Conservation (phyloP, 2,113 vertebrate species). For the Scytalopus superciliaris region DNA sequence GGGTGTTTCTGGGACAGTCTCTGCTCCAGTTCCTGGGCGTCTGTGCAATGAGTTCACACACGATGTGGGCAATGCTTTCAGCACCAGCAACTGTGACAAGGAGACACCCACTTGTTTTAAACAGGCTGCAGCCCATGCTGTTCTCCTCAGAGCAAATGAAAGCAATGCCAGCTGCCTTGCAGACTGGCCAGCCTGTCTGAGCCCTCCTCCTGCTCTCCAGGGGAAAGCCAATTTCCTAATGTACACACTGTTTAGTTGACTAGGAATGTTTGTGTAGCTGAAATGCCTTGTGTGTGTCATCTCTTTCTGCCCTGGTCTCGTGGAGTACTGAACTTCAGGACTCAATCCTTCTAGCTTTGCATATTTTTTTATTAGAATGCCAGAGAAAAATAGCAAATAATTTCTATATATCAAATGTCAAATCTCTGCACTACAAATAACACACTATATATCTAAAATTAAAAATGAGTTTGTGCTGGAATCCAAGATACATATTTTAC, state of each 20-base stretch:
- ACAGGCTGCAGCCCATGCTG: not conserved
- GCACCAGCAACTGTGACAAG: not conserved
- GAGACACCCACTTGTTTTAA: not conserved
- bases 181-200: not conserved
- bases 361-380: not conserved
- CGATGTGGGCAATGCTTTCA: not conserved
- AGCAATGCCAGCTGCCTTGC: conserved; percentile 6
- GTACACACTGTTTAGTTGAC: conserved; percentile 52
- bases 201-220: conserved; percentile 47
- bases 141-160: not conserved
- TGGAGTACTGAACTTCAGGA: not conserved
- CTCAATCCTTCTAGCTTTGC: not conserved
- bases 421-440: not conserved
- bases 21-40: not conserved
- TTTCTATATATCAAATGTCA: conserved; percentile 21
- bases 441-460: not conserved
- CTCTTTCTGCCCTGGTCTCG: not conserved
- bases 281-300: conserved; percentile 26
- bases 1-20: not conserved
- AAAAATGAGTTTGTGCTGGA: not conserved
- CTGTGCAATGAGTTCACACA: not conserved
- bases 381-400: conserved; percentile 9
- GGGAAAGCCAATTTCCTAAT: conserved; percentile 36
- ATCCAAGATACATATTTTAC: not conserved
- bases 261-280: conserved; percentile 49